Base-by-base conservation (phyloP, 2,888 invertebrate species). In the Athripsodes cinereus region DNA sequence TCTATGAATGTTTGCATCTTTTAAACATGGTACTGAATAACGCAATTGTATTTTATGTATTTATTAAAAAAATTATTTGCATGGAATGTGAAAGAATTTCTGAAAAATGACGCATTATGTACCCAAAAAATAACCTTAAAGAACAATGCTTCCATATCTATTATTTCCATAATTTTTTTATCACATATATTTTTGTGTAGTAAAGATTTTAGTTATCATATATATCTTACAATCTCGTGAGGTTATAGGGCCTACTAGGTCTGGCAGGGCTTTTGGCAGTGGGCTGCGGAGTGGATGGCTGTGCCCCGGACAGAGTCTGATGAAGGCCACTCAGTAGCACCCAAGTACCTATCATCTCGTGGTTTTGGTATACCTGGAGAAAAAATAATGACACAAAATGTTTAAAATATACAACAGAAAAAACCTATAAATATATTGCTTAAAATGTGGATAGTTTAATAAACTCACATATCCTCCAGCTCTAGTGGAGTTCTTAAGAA, bases 331-430 rank as follows among this genome's bases (percentile, higher is more conserved):
- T 88, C 19, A 94, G 82, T 54, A 95, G 74, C 55, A 94, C 80
- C 94, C 95, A 95, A 0, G 90, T 86, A 8, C 92, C 93, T 65
- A 93, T 86, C 74, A 94, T 82, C 61, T 93, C 79, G 71, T 94
- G 88, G 74, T 96, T 96, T 75, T 95, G 94, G 67, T 91, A 86
- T 50, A 91, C 83, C 86, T 92, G 72, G 59, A 53, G 26, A 26
- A 26, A 3, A 26, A 26, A 26, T 10, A 26, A 26, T 10, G n/a
- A n/a, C n/a, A n/a, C n/a, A n/a, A n/a, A 26, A 26, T 26, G 26
- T 26, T 26, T 26, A 26, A 6, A 26, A 10, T 26, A 26, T n/a
- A n/a, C n/a, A 26, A 10, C 10, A 6, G 26, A 26, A 26, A 26
- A 10, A 26, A 26, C 26, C 5, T 26, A n/a, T n/a, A n/a, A n/a